Percentiles rank a stretch among this genome's conserved stretches.
phyloP scores from a whole-genome alignment of 2,888 invertebrate genomes.

The Lobophora halterata region DNA sequence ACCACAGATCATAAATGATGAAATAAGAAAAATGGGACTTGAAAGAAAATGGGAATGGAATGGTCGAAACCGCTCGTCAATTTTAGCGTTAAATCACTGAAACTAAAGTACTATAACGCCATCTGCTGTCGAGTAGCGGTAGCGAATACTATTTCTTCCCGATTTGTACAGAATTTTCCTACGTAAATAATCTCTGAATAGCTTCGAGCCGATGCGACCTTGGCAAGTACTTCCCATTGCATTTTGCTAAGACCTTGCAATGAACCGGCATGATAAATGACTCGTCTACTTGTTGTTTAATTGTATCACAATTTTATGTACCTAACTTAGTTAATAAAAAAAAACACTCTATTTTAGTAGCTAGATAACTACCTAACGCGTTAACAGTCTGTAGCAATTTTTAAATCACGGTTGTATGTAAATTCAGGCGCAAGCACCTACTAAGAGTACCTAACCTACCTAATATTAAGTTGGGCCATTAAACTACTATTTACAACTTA shows the following conservation, averaged over 20 bases:
- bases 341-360: too few species aligned
- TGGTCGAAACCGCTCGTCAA: too few species aligned
- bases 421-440: too few species aligned
- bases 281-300: conserved; percentile 46
- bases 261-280: conserved; percentile 55
- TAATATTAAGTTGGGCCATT: too few species aligned
- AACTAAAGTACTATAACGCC: conserved; percentile 19
- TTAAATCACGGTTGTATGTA: too few species aligned
- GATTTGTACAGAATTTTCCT: conserved; percentile 36
- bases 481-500: too few species aligned
- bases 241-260: conserved; percentile 67
- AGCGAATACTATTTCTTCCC: conserved; percentile 2
- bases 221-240: conserved; percentile 67
- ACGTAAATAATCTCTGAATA: conserved; percentile 38
- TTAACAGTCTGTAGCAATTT: too few species aligned
- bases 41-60: too few species aligned
- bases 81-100: not conserved
- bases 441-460: not conserved
- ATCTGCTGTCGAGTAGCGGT: conserved; percentile 23
- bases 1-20: too few species aligned
- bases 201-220: conserved; percentile 49
- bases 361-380: too few species aligned
- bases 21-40: too few species aligned
- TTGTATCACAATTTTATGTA: conserved; percentile 30
- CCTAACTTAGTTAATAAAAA: too few species aligned